A percentile compares a stretch with the other conserved stretches of the same genome.
Conservation (phyloP, 2,888 invertebrate species). For the Ariolimax columbianus region DNA sequence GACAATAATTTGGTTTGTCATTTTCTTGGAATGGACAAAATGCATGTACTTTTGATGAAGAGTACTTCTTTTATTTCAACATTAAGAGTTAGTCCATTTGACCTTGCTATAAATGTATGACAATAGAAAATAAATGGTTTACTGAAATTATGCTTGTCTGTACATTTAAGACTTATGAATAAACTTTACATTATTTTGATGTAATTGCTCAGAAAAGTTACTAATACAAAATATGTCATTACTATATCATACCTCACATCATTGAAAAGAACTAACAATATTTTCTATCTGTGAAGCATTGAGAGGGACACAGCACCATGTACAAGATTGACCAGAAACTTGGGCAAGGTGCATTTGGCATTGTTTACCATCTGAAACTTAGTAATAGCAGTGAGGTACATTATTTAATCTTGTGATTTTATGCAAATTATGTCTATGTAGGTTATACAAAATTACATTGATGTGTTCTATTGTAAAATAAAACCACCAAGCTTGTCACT, state of each 20-base stretch:
- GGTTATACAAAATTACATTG: no score
- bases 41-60: no score
- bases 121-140: no score
- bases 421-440: neutral
- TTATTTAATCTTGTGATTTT: neutral
- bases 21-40: no score
- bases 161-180: neutral
- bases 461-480: no score
- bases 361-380: conserved; percentile 35
- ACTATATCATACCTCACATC: neutral
- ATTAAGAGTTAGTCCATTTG: no score
- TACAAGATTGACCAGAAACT: conserved; percentile 24
- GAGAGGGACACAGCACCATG: neutral
- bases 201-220: neutral
- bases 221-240: neutral
- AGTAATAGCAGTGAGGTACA: conserved; percentile 10
- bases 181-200: neutral
- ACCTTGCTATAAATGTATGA: no score
- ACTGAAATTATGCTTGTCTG: no score
- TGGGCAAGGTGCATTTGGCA: conserved; percentile 42
- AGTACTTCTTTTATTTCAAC: no score
- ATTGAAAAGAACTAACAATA: neutral
- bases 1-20: no score
- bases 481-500: no score
- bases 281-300: neutral